Percentiles rank a stretch among this genome's conserved stretches.
phyloP scores from a whole-genome alignment of 2,888 invertebrate genomes.

The Aleiodes alternator region DNA sequence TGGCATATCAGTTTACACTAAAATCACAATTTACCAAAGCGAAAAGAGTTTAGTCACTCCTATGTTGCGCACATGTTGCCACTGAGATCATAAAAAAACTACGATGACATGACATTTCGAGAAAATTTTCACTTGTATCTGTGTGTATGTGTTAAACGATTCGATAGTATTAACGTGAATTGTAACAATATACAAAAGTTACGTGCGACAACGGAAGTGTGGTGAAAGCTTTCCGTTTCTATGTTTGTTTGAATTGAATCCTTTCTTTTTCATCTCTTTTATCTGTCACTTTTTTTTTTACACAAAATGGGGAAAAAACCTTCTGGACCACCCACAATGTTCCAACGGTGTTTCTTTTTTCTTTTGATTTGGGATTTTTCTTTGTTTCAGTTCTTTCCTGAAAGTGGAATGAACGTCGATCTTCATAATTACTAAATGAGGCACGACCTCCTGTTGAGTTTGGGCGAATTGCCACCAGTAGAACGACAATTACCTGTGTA shows the following conservation, averaged over 20 bases:
- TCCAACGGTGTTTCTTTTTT: no score
- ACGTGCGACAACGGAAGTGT: constrained; percentile 50
- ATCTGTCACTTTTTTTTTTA: constrained; percentile 10
- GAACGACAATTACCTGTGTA: constrained; percentile 51
- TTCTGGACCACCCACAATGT: constrained; percentile 55
- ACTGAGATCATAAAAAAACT: constrained; percentile 19
- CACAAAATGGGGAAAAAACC: constrained; percentile 6
- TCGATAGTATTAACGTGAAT: constrained; percentile 17
- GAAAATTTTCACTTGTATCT: constrained; percentile 18
- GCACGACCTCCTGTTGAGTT: constrained; percentile 36
- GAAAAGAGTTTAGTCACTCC: constrained; percentile 1
- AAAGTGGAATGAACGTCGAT: not conserved
- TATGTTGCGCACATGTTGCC: constrained; percentile 24
- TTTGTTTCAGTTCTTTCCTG: not conserved
- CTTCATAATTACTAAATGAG: constrained; percentile 5
- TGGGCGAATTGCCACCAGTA: constrained; percentile 58
- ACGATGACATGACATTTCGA: constrained; percentile 26
- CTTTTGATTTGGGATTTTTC: no score
- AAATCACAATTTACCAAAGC: constrained; percentile 18
- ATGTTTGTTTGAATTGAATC: constrained; percentile 43
- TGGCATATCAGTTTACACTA: constrained; percentile 35
- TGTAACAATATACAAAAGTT: constrained; percentile 54
- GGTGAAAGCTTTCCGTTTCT: constrained; percentile 44
- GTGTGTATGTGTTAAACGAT: constrained; percentile 16
- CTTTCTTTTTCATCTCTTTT: constrained; percentile 43